Evolutionary conservation across 2,113 vertebrate species (phyloP).

Genomic region (Percopsis transmontana): DNA sequence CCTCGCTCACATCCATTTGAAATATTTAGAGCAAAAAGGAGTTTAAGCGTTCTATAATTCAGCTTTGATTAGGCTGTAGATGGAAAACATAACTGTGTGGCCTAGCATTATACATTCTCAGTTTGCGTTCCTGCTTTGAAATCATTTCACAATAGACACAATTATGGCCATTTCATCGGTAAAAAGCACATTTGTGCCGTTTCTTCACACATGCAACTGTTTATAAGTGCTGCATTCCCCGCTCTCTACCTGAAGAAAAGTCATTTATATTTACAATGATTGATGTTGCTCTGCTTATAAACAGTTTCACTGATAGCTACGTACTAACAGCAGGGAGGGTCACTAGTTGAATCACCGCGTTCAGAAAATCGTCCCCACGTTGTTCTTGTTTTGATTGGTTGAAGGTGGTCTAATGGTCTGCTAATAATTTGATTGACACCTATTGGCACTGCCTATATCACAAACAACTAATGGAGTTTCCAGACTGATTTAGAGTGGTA

Average conservation of each 20-base stretch:
- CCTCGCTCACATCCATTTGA: slow-evolving; percentile 43
- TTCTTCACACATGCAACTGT: slow-evolving; percentile 26
- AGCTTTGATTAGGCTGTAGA: slow-evolving; percentile 55
- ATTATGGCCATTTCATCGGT: slow-evolving; percentile 17
- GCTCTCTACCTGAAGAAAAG: slow-evolving; percentile 8
- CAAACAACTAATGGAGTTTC: too few relatives aligned
- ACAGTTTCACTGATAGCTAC: slow-evolving; percentile 13
- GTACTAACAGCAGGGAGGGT: neutral
- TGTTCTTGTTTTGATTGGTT: too few relatives aligned
- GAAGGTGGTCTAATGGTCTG: too few relatives aligned
- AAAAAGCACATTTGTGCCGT: neutral
- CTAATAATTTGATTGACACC: too few relatives aligned
- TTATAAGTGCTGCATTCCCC: slow-evolving; percentile 24
- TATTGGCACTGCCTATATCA: too few relatives aligned
- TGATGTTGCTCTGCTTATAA: slow-evolving; percentile 16
- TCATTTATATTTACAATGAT: slow-evolving; percentile 41
- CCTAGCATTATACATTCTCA: slow-evolving; percentile 17
- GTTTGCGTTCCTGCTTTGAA: slow-evolving; percentile 29
- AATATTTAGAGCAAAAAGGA: slow-evolving; percentile 64
- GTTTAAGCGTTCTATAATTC: slow-evolving; percentile 47
- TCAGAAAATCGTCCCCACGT: too few relatives aligned
- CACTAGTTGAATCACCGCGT: too few relatives aligned
- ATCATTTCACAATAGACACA: slow-evolving; percentile 24
- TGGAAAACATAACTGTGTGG: slow-evolving; percentile 43
- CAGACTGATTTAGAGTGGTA: too few relatives aligned